Evolutionary conservation across 1,140 invertebrate genomes (phyloP), one percentile per base, ranked within the genome.

Genomic region (Campoletis sonorensis): DNA sequence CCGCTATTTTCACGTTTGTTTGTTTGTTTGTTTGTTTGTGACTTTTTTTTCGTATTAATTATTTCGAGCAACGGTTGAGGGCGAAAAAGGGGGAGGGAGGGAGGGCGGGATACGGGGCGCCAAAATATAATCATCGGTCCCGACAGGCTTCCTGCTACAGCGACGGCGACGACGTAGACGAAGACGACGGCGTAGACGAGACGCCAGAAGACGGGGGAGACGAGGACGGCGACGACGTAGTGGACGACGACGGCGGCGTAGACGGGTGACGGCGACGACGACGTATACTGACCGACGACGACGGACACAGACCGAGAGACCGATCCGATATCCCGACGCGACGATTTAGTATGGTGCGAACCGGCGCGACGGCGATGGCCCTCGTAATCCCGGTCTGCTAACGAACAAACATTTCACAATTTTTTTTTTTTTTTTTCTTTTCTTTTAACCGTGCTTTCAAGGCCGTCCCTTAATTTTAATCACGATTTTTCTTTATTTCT

Each of bases 311-410:
- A 91, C 88, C 88, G 89, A 89, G 86, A 87, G 89, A 90, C 88
- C 89, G 89, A 89, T 89, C 88, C 87, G 89, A 90, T 85, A 85
- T 87, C 86, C 88, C 89, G 89, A 90, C 88, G 90, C 85, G 84
- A 83, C 82, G 80, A 87, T 92, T 94, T 94, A 96, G 93, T 96
- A 96, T 87, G 96, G 96, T 90, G 95, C 95, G 92, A 96, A 96
- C 92, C 96, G 94, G 90, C 95, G 94, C 76, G 95, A 94, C 82
- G 95, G 96, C 84, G 96, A 96, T 81, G 95, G 94, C 87, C 95
- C 95, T 88, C 95, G 93, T 92, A 95, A 93, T 85, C 94, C 94
- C 84, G 95, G 94, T 93, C 95, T 95, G 93, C 85, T 93, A 92
- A 91, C 90, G 83, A 79, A 84, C 76, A 84, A 81, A 79, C 76